Conservation (phyloP, 2,888 invertebrate species). For the Chrysotoxum bicinctum region DNA sequence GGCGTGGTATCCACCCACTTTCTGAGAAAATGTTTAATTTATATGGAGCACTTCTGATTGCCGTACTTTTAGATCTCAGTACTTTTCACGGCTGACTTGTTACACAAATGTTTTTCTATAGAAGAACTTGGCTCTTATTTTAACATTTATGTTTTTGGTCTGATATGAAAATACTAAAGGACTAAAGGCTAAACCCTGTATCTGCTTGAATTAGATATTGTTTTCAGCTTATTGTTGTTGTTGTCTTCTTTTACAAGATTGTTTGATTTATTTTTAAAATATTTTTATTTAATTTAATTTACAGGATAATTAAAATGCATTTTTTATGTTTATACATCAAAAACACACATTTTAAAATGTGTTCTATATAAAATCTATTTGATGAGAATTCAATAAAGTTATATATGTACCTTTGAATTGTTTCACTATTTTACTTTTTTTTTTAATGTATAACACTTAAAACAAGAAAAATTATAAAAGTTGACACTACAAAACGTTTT, state of each 20-base stretch:
- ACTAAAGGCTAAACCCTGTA: too few species aligned
- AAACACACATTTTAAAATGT: conserved; percentile 16
- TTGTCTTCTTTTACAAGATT: not conserved
- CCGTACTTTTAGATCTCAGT: too few species aligned
- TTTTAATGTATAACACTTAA: conserved; percentile 40
- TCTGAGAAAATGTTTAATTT: too few species aligned
- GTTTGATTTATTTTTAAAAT: conserved; percentile 34
- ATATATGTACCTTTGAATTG: conserved; percentile 20
- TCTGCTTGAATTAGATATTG: not conserved
- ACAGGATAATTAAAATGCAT: conserved; percentile 26
- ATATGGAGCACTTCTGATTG: too few species aligned
- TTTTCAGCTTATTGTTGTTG: not conserved
- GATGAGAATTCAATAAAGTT: conserved; percentile 43
- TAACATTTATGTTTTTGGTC: too few species aligned
- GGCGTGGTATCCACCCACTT: too few species aligned
- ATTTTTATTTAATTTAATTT: conserved; percentile 27
- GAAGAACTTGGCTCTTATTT: too few species aligned
- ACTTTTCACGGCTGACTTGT: too few species aligned
- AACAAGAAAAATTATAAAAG: conserved; percentile 34
- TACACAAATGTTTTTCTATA: too few species aligned
- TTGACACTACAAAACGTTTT: conserved; percentile 24
- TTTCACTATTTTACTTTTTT: not conserved
- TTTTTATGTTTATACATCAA: conserved; percentile 12
- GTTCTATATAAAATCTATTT: conserved; percentile 35
- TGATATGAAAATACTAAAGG: too few species aligned